Percentiles rank a stretch among this genome's conserved stretches.
phyloP scores from a whole-genome alignment of 2,797 vertebrate species.

The Sibirionetta formosa region DNA sequence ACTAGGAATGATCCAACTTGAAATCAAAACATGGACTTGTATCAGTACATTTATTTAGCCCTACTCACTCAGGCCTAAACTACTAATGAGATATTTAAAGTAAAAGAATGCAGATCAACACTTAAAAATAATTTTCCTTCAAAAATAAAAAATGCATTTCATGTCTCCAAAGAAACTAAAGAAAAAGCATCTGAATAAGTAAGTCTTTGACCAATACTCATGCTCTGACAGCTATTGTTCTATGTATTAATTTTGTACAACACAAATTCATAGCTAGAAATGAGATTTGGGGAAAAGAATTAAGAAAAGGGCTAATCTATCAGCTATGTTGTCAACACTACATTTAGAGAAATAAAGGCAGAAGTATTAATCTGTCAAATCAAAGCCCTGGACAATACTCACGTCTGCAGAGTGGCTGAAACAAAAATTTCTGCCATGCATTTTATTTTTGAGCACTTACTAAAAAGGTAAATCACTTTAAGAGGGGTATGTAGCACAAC shows the following conservation, averaged over 20 bases:
- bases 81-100: conserved; percentile 28
- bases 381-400: conserved; percentile 25
- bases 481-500: background rate
- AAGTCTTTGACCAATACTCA: background rate
- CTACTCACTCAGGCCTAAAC: conserved; percentile 6
- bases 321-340: conserved; percentile 10
- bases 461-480: conserved; percentile 30
- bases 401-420: background rate
- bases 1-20: conserved; percentile 71
- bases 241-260: background rate
- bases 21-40: conserved; percentile 71
- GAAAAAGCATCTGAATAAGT: background rate
- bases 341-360: conserved; percentile 20
- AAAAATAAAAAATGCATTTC: background rate
- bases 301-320: conserved; percentile 36
- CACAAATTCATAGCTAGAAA: background rate
- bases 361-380: conserved; percentile 60
- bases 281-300: conserved; percentile 2
- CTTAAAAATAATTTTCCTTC: conserved; percentile 17
- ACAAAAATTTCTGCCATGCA: background rate
- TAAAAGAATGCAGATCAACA: conserved; percentile 7
- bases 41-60: conserved; percentile 53
- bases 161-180: background rate
- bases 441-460: background rate
- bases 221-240: background rate